Evolutionary conservation across 2,888 invertebrate genomes (phyloP), one percentile per base, ranked within the genome.

Genomic region (Drosophila neotestacea): DNA sequence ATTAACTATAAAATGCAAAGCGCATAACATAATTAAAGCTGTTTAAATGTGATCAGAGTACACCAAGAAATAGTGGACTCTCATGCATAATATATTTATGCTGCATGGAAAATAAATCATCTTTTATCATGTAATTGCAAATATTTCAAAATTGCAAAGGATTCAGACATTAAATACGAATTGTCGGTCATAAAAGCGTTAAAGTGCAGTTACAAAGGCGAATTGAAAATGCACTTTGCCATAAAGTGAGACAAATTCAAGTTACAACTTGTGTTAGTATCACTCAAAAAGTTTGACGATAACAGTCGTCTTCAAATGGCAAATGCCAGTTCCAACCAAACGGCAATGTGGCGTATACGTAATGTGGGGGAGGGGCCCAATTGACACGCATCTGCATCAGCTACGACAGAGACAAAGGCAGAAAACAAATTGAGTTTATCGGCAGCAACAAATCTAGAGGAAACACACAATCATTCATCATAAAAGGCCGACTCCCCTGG

Each of bases 401-500:
- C n/a, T n/a, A 44, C 9, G 22, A 32, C 44, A 5, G 46, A 58
- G 50, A 34, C 58, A 64, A 50, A 65, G 58, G 62, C 52, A 50
- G 51, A 66, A 81, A 84, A 71, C 81, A 86, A 84, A 84, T 84
- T 86, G 87, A 79, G 85, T 86, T 86, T 84, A 84, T 86, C 81
- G 77, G 69, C 52, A 71, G 68, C 75, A 77, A 73, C 70, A 79
- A 74, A 84, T 86, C 85, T 68, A 50, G 50, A 77, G 79, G 75
- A 79, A 81, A 61, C 75, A 70, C 69, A 81, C 70, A 83, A 75
- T 79, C 81, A 84, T 86, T 77, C 83, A 84, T 84, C 83, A 86
- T 86, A 81, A 74, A 81, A 77, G 70, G 36, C 61, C 39, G 34
- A 36, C 58, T 66, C 51, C 59, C 51, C 44, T 68, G 68, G 41